These are phyloP conservation scores for Lamellibrachia satsuma DNA, from an alignment of 2,888 invertebrate species.

Conservation along the genomic window DNA sequence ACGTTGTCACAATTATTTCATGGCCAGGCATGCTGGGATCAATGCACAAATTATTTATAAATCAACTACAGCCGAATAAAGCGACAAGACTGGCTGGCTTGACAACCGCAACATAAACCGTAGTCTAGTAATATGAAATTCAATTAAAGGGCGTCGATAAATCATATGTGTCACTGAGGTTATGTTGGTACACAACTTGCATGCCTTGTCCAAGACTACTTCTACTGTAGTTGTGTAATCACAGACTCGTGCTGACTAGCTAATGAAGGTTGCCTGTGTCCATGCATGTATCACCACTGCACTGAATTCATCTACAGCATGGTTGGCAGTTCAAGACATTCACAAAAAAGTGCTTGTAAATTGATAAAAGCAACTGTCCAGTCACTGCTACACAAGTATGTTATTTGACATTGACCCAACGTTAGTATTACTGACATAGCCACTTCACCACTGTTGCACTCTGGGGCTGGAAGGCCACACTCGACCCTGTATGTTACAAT, in stretches of 20 bases:
- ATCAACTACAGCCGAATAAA: conserved; percentile 23
- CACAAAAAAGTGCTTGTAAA: conserved; percentile 14
- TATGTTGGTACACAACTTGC: conserved; percentile 24
- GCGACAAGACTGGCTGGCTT: background rate
- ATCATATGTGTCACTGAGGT: background rate
- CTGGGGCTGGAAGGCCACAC: background rate
- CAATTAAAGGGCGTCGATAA: conserved; percentile 19
- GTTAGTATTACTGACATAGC: background rate
- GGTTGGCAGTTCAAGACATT: conserved; percentile 18
- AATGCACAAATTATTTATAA: conserved; percentile 25
- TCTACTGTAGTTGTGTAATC: conserved; percentile 12
- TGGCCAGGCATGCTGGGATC: conserved; percentile 19
- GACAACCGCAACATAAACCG: conserved; percentile 17
- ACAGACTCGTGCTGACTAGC: conserved; percentile 19
- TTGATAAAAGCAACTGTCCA: background rate
- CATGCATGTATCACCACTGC: background rate
- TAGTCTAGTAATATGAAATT: conserved; percentile 23
- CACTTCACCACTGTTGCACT: background rate
- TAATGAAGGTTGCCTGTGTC: conserved; percentile 18
- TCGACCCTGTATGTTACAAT: background rate
- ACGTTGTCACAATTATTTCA: conserved; percentile 19
- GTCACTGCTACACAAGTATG: background rate
- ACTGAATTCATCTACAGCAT: conserved; percentile 9
- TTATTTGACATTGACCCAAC: background rate
- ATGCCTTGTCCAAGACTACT: background rate